Evolutionary conservation across 2,888 invertebrate genomes (phyloP).

Genomic region (Campoletis raptor): DNA sequence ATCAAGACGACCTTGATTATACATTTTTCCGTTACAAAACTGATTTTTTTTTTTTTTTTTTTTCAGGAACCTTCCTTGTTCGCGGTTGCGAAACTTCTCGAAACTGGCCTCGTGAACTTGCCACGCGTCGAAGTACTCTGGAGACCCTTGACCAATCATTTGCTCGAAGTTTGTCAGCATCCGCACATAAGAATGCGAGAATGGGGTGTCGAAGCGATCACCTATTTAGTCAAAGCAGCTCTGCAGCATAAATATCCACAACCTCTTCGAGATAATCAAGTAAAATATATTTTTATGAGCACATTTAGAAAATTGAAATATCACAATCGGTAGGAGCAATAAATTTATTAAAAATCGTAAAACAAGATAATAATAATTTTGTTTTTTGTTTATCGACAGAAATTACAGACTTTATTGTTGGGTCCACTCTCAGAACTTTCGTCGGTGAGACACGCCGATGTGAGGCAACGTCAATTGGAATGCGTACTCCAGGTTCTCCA

Average conservation of each 20-base stretch:
- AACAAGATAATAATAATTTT: neutral
- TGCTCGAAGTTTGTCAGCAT: slow-evolving; percentile 98
- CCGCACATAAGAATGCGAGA: slow-evolving; percentile 97
- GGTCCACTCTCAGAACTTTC: slow-evolving; percentile 97
- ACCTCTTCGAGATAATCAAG: slow-evolving; percentile 94
- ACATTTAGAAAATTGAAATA: neutral
- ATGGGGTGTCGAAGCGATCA: slow-evolving; percentile 99
- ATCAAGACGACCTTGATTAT: neutral
- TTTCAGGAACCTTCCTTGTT: slow-evolving; percentile 96
- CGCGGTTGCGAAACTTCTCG: slow-evolving; percentile 99
- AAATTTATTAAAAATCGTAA: neutral
- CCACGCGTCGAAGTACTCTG: slow-evolving; percentile 97
- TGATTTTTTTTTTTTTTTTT: slow-evolving; percentile 2
- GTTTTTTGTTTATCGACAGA: slow-evolving; percentile 83
- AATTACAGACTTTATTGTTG: slow-evolving; percentile 94
- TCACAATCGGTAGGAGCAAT: neutral
- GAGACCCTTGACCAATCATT: slow-evolving; percentile 97
- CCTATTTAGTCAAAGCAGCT: slow-evolving; percentile 96
- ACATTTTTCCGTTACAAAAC: neutral
- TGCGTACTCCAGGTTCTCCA: slow-evolving; percentile 97
- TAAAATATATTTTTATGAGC: slow-evolving; percentile 77
- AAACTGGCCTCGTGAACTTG: slow-evolving; percentile 98
- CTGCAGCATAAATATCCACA: slow-evolving; percentile 94
- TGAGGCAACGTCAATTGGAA: slow-evolving; percentile 97
- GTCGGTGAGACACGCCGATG: slow-evolving; percentile 95